phyloP scores from a whole-genome alignment of 2,888 invertebrate species.

The Hofmannophila pseudospretella region DNA sequence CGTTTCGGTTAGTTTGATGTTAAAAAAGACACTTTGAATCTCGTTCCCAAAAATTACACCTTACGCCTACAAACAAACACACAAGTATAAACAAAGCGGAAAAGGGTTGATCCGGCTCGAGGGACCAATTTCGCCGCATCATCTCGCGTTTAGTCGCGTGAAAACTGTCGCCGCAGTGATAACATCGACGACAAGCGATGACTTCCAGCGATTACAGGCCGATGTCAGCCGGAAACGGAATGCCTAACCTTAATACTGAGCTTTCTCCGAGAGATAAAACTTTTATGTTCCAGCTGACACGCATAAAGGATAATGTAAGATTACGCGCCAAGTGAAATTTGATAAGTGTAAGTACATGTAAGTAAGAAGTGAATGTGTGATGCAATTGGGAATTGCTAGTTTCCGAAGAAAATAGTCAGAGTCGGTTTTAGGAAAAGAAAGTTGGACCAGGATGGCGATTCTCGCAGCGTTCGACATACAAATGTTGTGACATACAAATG shows the following conservation, averaged over 20 bases:
- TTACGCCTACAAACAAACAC: too few relatives aligned
- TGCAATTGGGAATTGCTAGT: slow-evolving; percentile 14
- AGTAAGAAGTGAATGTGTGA: slow-evolving; percentile 11
- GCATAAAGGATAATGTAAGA: slow-evolving; percentile 40
- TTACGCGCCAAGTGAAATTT: slow-evolving; percentile 38
- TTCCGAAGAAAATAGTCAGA: neutral
- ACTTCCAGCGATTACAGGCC: slow-evolving; percentile 3
- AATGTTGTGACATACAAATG: too few relatives aligned
- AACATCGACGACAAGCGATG: slow-evolving; percentile 2
- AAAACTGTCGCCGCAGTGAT: slow-evolving; percentile 8
- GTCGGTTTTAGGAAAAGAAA: neutral
- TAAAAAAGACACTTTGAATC: too few relatives aligned
- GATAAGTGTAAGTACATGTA: neutral
- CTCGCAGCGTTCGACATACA: too few relatives aligned
- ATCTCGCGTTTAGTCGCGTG: slow-evolving; percentile 6
- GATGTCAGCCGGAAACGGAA: slow-evolving; percentile 10
- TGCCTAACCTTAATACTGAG: slow-evolving; percentile 28
- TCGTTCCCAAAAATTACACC: too few relatives aligned
- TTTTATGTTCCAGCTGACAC: slow-evolving; percentile 35
- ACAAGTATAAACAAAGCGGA: neutral
- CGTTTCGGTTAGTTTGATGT: too few relatives aligned
- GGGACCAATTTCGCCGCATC: slow-evolving; percentile 8
- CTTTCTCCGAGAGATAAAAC: slow-evolving; percentile 55
- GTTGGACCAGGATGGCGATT: too few relatives aligned
- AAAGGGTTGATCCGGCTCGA: slow-evolving; percentile 7